Conservation (phyloP, 2,797 vertebrate species). For the Sebastes kiyomatsui region DNA sequence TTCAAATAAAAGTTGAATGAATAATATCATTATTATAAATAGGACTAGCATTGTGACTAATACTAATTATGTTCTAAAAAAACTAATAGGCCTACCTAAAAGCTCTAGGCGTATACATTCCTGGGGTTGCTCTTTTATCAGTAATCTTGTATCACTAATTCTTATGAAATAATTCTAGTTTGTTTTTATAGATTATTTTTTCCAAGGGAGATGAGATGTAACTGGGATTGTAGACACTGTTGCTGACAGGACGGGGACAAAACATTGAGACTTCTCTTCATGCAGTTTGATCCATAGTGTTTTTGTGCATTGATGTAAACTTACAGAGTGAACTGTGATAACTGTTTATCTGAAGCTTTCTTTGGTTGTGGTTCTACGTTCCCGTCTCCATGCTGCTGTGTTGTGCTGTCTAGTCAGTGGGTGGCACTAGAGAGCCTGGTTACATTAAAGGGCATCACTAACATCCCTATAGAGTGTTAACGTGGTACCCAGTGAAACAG, state of each 20-base stretch:
- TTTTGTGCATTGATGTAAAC: not conserved
- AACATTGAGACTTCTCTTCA: not conserved
- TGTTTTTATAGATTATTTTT: not conserved
- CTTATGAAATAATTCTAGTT: not conserved
- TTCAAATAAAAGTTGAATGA: too few species aligned
- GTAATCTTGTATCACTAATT: not conserved
- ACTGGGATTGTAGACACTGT: not conserved
- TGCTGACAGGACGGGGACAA: not conserved
- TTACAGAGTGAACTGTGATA: not conserved
- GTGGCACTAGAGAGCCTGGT: conserved; percentile 65
- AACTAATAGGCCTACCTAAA: not conserved
- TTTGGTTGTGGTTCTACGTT: not conserved
- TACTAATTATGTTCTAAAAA: not conserved
- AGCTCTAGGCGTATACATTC: not conserved
- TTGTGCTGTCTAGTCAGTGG: conserved; percentile 57
- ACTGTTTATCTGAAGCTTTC: not conserved
- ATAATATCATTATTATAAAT: not conserved
- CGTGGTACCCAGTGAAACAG: conserved; percentile 53
- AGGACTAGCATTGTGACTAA: not conserved
- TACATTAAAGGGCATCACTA: not conserved
- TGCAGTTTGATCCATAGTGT: not conserved
- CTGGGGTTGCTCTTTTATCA: not conserved
- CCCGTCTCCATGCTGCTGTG: not conserved
- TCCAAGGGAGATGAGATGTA: not conserved
- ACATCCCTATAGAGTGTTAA: not conserved